Evolutionary conservation across 2,113 vertebrate genomes (phyloP), one percentile per base, ranked within the genome.

Genomic region (Gnathonemus echidnorhynchus): DNA sequence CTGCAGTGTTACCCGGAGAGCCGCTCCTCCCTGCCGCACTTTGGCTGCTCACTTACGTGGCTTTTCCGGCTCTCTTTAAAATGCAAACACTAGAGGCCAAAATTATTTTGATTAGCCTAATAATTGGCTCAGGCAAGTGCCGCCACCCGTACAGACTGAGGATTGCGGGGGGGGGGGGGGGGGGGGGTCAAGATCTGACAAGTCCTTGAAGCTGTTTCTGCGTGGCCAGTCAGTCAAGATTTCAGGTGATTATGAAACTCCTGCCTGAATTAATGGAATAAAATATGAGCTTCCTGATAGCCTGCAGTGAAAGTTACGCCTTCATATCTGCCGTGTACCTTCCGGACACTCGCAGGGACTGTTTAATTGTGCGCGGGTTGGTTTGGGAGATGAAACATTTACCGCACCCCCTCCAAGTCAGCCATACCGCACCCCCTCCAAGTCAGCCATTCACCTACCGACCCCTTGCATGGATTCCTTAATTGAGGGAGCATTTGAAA

Each of bases 401-500:
- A 31, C 62, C 62, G 1, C 10, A 70, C n/a, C 9, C 39, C 87
- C 39, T 6, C 87, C 21, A 53, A 35, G 48, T 52, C 83, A 88
- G 45, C 53, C 53, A 31, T 56, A 21, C 53, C 53, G 1, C 19
- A 56, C 19, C 9, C 39, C 87, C 39, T 6, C 87, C 24, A 53
- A 35, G 49, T 52, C 83, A 88, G 45, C 53, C 53, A 31, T 56
- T 49, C 13, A 17, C 48, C 70, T 56, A 31, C 53, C 10, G 21
- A 17, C 3, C 49, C 27, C 56, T 35, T 35, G 48, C 6, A 8
- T 27, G 24, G 35, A 3, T 48, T 49, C 39, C 35, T 88, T 77
- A 88, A 89, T 89, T 88, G 70, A 87, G 8, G n/a, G n/a, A 66
- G 70, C 89, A 89, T 89, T 89, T 88, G n/a, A 58, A 88, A 56